Conservation (phyloP, 2,113 vertebrate genomes). For the Caranx ignobilis region DNA sequence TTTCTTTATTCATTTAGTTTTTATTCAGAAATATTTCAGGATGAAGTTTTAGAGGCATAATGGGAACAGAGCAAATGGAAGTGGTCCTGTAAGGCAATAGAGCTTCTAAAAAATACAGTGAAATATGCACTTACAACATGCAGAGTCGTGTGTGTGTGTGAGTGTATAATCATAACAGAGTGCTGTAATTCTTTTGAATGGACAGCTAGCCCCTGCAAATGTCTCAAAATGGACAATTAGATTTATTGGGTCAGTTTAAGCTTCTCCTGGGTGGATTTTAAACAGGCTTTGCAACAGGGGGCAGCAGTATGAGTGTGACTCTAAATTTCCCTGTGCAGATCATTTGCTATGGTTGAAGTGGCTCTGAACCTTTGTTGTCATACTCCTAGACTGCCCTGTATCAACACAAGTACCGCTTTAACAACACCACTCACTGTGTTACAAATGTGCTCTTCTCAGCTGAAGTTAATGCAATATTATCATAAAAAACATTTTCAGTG, state of each 20-base stretch:
- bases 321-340: background rate
- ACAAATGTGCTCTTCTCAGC: too few species aligned
- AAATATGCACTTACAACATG: constrained; percentile 13
- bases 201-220: background rate
- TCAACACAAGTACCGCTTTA: background rate
- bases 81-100: constrained; percentile 1
- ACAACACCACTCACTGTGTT: background rate
- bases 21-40: constrained; percentile 10
- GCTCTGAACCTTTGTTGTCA: background rate
- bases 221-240: constrained; percentile 12
- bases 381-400: too few species aligned
- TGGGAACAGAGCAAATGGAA: constrained; percentile 5
- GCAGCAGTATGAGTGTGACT: constrained; percentile 4
- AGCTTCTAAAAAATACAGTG: constrained; percentile 8
- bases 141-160: background rate
- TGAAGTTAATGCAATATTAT: too few species aligned
- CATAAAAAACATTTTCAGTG: too few species aligned
- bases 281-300: background rate
- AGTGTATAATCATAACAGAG: background rate
- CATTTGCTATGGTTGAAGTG: background rate
- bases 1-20: constrained; percentile 19
- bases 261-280: background rate
- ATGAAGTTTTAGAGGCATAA: constrained; percentile 36
- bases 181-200: constrained; percentile 10
- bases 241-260: constrained; percentile 27